These are phyloP conservation scores for Cercopithecus diana DNA, from an alignment of 2,797 vertebrate genomes.

Conservation along the genomic window DNA sequence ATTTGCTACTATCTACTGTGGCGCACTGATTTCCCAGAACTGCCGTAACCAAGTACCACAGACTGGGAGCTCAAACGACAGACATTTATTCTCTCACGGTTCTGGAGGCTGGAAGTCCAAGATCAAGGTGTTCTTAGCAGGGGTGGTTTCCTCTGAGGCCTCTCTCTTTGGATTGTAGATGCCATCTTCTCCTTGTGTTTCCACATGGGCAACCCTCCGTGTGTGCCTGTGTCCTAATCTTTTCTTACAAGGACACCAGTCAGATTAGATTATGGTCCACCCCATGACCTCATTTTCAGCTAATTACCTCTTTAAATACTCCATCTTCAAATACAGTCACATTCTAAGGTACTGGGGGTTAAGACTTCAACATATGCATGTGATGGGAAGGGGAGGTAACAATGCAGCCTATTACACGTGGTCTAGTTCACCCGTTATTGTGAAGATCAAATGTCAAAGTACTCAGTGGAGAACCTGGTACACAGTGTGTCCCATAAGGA, in stretches of 20 bases:
- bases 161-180: background rate
- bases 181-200: background rate
- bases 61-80: background rate
- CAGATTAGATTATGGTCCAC: too few species aligned
- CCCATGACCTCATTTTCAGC: background rate
- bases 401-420: accelerated
- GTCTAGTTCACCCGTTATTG: background rate
- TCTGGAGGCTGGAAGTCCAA: background rate
- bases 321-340: background rate
- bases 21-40: background rate
- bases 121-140: background rate
- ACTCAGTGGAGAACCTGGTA: background rate
- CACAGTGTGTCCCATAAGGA: background rate
- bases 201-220: background rate
- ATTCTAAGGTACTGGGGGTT: background rate
- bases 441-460: background rate
- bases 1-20: background rate
- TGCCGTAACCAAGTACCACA: background rate
- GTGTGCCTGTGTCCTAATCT: background rate
- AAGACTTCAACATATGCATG: too few species aligned
- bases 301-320: background rate
- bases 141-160: background rate
- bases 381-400: background rate
- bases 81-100: background rate
- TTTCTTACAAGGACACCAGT: background rate